These are phyloP conservation scores for Pilophorus perplexus DNA, from an alignment of 2,888 invertebrate genomes.

Conservation along the genomic window DNA sequence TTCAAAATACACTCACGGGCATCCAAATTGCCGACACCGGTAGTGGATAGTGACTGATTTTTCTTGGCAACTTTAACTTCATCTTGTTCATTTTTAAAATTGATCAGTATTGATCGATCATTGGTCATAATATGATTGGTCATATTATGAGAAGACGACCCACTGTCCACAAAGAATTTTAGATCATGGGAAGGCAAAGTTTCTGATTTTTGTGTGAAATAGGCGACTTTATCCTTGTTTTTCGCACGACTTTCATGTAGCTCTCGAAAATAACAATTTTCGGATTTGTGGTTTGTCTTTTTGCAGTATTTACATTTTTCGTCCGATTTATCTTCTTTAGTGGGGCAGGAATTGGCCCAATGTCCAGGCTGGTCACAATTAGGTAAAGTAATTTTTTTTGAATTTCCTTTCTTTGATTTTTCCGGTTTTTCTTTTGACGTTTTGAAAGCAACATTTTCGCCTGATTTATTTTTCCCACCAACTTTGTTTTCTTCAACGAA, in stretches of 20 bases:
- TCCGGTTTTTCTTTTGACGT: slow-evolving; percentile 4
- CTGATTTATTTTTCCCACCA: no score
- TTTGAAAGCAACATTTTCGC: no score
- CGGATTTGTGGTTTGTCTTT: slow-evolving; percentile 1
- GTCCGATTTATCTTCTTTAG: neutral
- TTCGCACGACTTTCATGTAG: neutral
- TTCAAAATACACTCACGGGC: neutral
- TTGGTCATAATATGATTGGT: no score
- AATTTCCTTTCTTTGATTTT: slow-evolving; percentile 4
- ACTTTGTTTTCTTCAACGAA: slow-evolving; percentile 11
- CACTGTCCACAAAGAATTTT: slow-evolving; percentile 16
- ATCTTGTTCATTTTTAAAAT: slow-evolving; percentile 18
- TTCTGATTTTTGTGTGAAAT: slow-evolving; percentile 1
- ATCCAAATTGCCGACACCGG: slow-evolving; percentile 11
- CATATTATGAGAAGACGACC: slow-evolving; percentile 16
- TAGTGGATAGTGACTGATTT: slow-evolving; percentile 1
- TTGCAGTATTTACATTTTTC: no score
- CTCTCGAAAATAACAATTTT: neutral
- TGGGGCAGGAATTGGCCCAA: neutral
- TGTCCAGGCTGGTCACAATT: slow-evolving; percentile 17
- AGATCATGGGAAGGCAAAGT: slow-evolving; percentile 1
- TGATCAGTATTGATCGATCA: neutral
- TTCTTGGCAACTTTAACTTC: slow-evolving; percentile 7
- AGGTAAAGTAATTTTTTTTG: slow-evolving; percentile 1
- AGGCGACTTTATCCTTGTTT: slow-evolving; percentile 9